Evolutionary conservation across 2,113 vertebrate species (phyloP).

Genomic region (Stigmatopora nigra): DNA sequence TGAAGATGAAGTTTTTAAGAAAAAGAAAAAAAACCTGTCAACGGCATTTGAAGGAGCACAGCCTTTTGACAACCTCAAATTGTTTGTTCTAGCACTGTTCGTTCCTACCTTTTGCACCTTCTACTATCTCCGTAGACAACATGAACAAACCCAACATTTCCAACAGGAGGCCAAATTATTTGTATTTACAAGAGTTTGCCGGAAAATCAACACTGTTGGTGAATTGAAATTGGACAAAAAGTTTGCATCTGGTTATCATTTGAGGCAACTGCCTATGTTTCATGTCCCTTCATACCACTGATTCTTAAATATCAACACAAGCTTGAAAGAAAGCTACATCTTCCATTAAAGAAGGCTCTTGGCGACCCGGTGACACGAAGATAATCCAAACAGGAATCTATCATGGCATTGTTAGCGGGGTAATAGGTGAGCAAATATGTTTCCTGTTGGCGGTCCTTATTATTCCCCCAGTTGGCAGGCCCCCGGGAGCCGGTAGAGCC

Average conservation of each 20-base stretch:
- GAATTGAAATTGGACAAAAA: neutral
- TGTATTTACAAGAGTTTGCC: neutral
- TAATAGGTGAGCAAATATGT: slow-evolving; percentile 64
- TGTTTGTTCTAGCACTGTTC: neutral
- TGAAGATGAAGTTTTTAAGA: no score
- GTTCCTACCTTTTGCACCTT: neutral
- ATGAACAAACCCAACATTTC: neutral
- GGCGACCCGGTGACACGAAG: slow-evolving; percentile 52
- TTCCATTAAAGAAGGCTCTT: slow-evolving; percentile 53
- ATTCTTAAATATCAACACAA: slow-evolving; percentile 39
- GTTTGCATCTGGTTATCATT: neutral
- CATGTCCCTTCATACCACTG: slow-evolving; percentile 39
- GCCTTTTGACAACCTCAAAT: neutral
- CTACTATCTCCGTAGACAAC: no score
- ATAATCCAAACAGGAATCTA: slow-evolving; percentile 67
- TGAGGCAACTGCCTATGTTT: neutral
- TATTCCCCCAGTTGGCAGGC: slow-evolving; percentile 39
- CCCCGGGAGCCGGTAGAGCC: slow-evolving; percentile 50
- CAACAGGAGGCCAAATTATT: neutral
- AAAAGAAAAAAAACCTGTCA: neutral
- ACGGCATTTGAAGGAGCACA: no score
- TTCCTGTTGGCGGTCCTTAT: slow-evolving; percentile 61
- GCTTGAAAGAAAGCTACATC: slow-evolving; percentile 34
- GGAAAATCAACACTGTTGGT: neutral
- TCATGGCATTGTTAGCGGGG: slow-evolving; percentile 61